phyloP scores from a whole-genome alignment of 1,140 invertebrate species.

The Dinoponera quadriceps region DNA sequence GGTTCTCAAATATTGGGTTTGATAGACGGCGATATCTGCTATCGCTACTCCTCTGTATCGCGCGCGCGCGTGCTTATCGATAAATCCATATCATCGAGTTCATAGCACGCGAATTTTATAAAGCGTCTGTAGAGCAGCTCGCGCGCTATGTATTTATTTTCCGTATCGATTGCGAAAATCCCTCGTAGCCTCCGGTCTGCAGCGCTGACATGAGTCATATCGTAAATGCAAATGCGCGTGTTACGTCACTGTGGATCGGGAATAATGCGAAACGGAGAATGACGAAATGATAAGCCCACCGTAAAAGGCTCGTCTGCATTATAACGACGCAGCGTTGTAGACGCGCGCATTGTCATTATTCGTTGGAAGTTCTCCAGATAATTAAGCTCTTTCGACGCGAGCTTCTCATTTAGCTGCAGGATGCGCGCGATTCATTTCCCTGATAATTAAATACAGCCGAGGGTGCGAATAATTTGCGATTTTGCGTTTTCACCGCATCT shows the following conservation, averaged over 20 bases:
- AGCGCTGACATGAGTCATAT: conserved; percentile 3
- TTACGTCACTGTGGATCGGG: not conserved
- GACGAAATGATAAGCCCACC: conserved; percentile 14
- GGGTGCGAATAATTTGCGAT: not conserved
- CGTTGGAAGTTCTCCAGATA: not conserved
- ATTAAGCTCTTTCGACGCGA: not conserved
- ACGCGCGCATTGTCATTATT: not conserved
- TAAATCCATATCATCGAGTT: conserved; percentile 15
- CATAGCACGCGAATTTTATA: conserved; percentile 14
- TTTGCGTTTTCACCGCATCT: not conserved
- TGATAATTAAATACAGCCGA: no score
- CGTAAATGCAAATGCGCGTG: not conserved
- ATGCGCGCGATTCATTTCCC: not conserved
- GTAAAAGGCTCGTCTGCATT: not conserved
- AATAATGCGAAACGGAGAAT: conserved; percentile 7
- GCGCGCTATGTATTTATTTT: not conserved
- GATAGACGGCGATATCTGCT: conserved; percentile 40
- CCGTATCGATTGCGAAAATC: not conserved
- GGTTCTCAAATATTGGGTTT: conserved; percentile 53
- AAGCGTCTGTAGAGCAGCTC: no score
- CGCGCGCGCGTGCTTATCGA: conserved; percentile 29
- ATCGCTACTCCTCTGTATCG: conserved; percentile 31
- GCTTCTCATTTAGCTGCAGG: not conserved
- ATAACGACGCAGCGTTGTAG: not conserved
- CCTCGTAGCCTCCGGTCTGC: not conserved